These are phyloP conservation scores for Scaptomyza polygonia DNA, from an alignment of 2,888 invertebrate species.

Conservation along the genomic window DNA sequence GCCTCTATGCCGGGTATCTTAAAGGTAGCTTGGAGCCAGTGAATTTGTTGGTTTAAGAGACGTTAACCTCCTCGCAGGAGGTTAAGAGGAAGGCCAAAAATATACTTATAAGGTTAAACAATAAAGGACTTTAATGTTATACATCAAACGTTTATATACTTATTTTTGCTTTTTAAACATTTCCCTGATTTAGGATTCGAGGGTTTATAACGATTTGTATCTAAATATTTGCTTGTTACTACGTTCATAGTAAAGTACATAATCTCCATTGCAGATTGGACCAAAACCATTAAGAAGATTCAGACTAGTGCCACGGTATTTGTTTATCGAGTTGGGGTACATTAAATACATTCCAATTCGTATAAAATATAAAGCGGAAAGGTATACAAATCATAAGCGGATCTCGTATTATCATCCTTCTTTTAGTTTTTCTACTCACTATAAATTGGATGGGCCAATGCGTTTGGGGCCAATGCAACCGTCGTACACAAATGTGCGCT, in stretches of 20 bases:
- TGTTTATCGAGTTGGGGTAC: conserved; percentile 21
- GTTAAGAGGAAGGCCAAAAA: conserved; percentile 1
- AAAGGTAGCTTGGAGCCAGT: conserved; percentile 3
- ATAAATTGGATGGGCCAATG: conserved; percentile 37
- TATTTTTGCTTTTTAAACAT: conserved; percentile 7
- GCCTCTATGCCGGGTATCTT: conserved; percentile 11
- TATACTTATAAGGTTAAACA: conserved; percentile 10
- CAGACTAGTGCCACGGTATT: conserved; percentile 82
- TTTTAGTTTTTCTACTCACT: conserved; percentile 53
- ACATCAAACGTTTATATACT: no score
- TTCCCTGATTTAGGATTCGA: conserved; percentile 9
- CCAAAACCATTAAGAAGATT: conserved; percentile 85
- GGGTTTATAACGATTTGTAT: conserved; percentile 21
- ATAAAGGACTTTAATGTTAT: no score
- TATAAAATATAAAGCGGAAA: conserved; percentile 38
- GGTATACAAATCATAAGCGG: conserved; percentile 47
- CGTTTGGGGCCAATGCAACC: conserved; percentile 65
- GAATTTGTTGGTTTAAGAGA: not conserved
- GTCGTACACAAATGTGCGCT: conserved; percentile 75
- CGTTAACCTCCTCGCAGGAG: conserved; percentile 4
- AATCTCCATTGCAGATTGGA: conserved; percentile 84
- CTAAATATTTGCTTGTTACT: conserved; percentile 71
- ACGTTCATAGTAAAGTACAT: conserved; percentile 85
- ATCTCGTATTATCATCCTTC: conserved; percentile 11
- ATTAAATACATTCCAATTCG: conserved; percentile 42